Conservation (phyloP, 2,888 invertebrate species). For the Cabera pusaria region DNA sequence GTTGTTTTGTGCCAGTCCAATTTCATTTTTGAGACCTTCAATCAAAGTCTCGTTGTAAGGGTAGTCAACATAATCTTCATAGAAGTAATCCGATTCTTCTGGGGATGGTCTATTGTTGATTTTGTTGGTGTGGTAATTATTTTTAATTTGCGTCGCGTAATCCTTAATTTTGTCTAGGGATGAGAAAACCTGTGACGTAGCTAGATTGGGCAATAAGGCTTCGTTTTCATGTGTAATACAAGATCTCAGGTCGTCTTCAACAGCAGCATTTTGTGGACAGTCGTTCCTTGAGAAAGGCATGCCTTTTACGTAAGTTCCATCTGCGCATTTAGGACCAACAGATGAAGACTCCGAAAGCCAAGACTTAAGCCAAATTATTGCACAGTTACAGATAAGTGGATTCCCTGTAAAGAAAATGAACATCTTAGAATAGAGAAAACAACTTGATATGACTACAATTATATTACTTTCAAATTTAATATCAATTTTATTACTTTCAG, state of each 20-base stretch:
- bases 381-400: slow-evolving; percentile 92
- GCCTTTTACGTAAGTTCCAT: slow-evolving; percentile 89
- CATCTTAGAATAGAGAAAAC: not conserved
- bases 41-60: slow-evolving; percentile 85
- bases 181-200: slow-evolving; percentile 83
- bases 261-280: slow-evolving; percentile 76
- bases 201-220: slow-evolving; percentile 78
- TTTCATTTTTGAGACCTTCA: slow-evolving; percentile 59
- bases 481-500: not conserved
- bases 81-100: slow-evolving; percentile 91
- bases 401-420: slow-evolving; percentile 84
- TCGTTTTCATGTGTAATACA: slow-evolving; percentile 87
- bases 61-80: slow-evolving; percentile 92
- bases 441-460: no score
- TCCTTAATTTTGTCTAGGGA: slow-evolving; percentile 83
- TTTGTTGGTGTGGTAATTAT: slow-evolving; percentile 70
- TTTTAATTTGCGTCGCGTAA: slow-evolving; percentile 67
- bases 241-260: slow-evolving; percentile 83
- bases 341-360: slow-evolving; percentile 91
- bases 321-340: slow-evolving; percentile 90
- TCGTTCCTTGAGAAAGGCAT: slow-evolving; percentile 88
- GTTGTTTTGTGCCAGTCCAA: slow-evolving; percentile 50
- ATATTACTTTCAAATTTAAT: no score
- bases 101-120: slow-evolving; percentile 85
- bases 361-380: slow-evolving; percentile 91